Conservation (phyloP, 2,797 vertebrate genomes). For the Sus cebifrons region DNA sequence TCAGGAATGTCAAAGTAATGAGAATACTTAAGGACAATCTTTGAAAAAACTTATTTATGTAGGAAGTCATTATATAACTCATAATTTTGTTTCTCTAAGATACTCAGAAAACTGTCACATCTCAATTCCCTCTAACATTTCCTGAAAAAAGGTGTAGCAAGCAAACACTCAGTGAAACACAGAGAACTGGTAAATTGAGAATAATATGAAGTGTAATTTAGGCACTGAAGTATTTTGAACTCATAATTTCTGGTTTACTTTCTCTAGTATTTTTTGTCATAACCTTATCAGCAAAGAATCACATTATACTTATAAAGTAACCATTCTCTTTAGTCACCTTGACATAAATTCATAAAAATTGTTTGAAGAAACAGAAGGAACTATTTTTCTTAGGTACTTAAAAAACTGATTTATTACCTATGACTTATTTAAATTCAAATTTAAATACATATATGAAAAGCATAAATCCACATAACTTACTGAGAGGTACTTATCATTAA, state of each 20-base stretch:
- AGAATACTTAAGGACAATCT: not conserved
- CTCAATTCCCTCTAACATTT: not conserved
- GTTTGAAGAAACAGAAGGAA: not conserved
- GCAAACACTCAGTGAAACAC: not conserved
- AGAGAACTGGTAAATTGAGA: not conserved
- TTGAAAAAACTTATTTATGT: not conserved
- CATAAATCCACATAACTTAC: not conserved
- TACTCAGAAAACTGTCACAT: not conserved
- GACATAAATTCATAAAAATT: slow-evolving; percentile 8
- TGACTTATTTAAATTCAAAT: slow-evolving; percentile 33
- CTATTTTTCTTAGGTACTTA: slow-evolving; percentile 27
- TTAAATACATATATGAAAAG: slow-evolving; percentile 30
- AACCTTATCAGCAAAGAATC: not conserved
- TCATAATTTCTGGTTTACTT: not conserved
- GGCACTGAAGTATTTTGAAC: not conserved
- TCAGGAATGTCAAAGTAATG: not conserved
- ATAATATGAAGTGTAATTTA: not conserved
- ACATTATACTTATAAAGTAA: not conserved
- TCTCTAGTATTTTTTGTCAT: not conserved
- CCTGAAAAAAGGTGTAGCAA: not conserved
- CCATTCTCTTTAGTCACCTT: not conserved
- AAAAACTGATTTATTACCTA: not conserved
- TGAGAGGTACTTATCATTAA: slow-evolving; percentile 4
- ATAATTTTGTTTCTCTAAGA: slow-evolving; percentile 29
- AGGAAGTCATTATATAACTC: not conserved